These are phyloP conservation scores for Dipodomys ordii DNA, from an alignment of 2,113 vertebrate species.

Conservation along the genomic window DNA sequence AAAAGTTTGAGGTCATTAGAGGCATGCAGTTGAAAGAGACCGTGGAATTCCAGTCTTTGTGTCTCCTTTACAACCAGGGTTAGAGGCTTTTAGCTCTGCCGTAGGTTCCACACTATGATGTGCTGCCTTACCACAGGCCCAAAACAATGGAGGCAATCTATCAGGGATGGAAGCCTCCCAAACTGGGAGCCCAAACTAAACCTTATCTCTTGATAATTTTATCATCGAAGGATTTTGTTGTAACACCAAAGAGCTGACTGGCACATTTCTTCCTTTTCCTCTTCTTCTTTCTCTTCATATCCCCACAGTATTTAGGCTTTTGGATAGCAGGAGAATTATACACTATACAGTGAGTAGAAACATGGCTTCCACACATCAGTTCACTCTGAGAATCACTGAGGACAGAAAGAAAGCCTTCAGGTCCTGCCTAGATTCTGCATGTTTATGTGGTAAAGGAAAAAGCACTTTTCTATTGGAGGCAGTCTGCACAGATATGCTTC, in stretches of 20 bases:
- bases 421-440: too few species aligned
- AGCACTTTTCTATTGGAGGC: neutral
- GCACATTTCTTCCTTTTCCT: neutral
- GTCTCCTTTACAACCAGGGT: too few species aligned
- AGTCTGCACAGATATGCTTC: too few species aligned
- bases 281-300: neutral
- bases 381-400: neutral
- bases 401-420: neutral
- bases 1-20: neutral
- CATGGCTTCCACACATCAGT: neutral
- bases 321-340: neutral
- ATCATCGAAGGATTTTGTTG: neutral
- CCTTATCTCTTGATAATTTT: neutral
- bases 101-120: too few species aligned
- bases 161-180: neutral
- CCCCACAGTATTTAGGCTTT: neutral
- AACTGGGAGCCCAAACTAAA: neutral
- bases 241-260: neutral
- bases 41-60: neutral
- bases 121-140: neutral
- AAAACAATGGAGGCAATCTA: neutral
- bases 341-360: neutral
- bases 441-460: neutral
- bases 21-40: neutral
- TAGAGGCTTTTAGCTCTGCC: too few species aligned